phyloP scores from a whole-genome alignment of 2,888 invertebrate genomes.

The Cyclophora punctaria region DNA sequence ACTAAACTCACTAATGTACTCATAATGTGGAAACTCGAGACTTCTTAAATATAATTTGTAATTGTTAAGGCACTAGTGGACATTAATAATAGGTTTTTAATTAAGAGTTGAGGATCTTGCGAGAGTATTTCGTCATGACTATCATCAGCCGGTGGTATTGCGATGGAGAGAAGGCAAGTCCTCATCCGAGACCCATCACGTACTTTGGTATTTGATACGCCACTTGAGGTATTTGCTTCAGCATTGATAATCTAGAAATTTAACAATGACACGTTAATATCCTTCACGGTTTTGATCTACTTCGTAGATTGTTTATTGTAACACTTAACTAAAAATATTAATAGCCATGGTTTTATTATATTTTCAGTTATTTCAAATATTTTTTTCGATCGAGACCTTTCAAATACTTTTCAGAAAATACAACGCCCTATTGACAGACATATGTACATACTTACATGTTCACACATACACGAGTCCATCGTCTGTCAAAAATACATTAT shows the following conservation, averaged over 20 bases:
- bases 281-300: no score
- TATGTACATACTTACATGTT: no score
- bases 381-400: no score
- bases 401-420: no score
- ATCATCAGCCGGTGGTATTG: constrained; percentile 29
- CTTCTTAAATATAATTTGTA: constrained; percentile 17
- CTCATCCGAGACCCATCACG: constrained; percentile 86
- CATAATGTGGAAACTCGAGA: constrained; percentile 1
- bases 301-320: no score
- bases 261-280: neutral
- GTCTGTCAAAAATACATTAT: no score
- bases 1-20: constrained; percentile 9
- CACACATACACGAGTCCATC: no score
- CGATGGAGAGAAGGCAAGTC: constrained; percentile 11
- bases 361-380: no score
- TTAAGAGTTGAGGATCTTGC: neutral
- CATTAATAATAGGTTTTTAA: neutral
- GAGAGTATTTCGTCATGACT: constrained; percentile 23
- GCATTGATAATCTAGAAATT: constrained; percentile 84
- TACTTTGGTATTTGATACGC: constrained; percentile 90
- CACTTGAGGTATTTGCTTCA: constrained; percentile 89
- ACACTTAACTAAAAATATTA: no score
- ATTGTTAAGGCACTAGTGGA: constrained; percentile 13
- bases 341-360: no score
- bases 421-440: no score